phyloP scores from a whole-genome alignment of 2,113 vertebrate genomes.

The Silurus meridionalis region DNA sequence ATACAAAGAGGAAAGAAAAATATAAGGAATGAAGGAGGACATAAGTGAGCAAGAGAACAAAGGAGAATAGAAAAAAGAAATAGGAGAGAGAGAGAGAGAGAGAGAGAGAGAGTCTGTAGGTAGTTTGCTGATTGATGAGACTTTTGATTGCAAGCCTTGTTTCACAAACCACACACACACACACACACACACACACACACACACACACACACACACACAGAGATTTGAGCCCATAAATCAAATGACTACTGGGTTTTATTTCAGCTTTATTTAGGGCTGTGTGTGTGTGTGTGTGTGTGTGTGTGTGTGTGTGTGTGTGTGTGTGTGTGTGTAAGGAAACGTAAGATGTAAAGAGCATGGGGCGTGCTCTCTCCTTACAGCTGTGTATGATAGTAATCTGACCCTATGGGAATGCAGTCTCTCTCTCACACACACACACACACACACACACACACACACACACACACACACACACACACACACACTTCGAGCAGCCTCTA shows the following conservation, averaged over 20 bases:
- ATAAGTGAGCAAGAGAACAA: background rate
- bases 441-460: conserved; percentile 8
- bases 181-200: conserved; percentile 27
- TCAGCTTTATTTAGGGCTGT: conserved; percentile 26
- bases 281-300: conserved; percentile 13
- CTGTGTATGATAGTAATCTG: conserved; percentile 58
- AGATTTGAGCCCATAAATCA: conserved; percentile 41
- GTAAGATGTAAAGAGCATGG: conserved; percentile 38
- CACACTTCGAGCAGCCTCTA: background rate
- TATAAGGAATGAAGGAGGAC: background rate
- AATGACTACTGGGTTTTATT: conserved; percentile 30
- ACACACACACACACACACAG: conserved; percentile 19
- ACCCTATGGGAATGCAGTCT: conserved; percentile 53
- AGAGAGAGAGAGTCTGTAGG: background rate
- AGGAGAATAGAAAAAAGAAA: background rate
- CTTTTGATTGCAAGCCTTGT: conserved; percentile 14
- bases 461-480: conserved; percentile 18
- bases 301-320: conserved; percentile 34
- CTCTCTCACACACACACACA: conserved; percentile 27
- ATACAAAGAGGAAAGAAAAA: background rate
- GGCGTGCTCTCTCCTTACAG: conserved; percentile 50
- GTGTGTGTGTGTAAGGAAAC: conserved; percentile 25
- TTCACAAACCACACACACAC: background rate
- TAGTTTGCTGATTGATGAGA: conserved; percentile 6
- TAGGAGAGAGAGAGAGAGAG: background rate